phyloP scores from a whole-genome alignment of 2,888 invertebrate species.

The Bursaphelenchus okinawaensis region DNA sequence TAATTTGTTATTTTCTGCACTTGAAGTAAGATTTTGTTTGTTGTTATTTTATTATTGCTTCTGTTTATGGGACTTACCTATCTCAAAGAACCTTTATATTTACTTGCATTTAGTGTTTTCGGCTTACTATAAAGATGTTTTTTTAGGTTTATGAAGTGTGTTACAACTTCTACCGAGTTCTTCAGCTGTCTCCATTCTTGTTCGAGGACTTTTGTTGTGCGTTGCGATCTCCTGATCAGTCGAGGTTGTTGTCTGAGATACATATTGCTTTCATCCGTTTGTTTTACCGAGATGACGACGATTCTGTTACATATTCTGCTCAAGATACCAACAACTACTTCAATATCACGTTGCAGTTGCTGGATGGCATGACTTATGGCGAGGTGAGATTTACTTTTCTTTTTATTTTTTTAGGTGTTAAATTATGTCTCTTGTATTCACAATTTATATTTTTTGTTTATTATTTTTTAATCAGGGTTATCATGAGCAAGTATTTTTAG shows the following conservation, averaged over 20 bases:
- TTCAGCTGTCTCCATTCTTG: constrained; percentile 83
- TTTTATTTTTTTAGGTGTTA: constrained; percentile 15
- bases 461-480: background rate
- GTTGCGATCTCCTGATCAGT: constrained; percentile 77
- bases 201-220: constrained; percentile 96
- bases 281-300: constrained; percentile 79
- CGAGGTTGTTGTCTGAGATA: constrained; percentile 75
- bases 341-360: constrained; percentile 82
- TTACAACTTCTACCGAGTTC: constrained; percentile 76
- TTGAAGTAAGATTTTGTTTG: constrained; percentile 19
- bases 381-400: constrained; percentile 68
- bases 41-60: background rate
- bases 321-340: constrained; percentile 94
- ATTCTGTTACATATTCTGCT: constrained; percentile 74
- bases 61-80: background rate
- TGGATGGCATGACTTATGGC: constrained; percentile 93
- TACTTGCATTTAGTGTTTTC: too few relatives aligned
- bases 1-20: constrained; percentile 20
- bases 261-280: constrained; percentile 89
- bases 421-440: background rate
- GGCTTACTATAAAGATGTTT: background rate
- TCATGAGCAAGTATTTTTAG: constrained; percentile 20
- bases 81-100: too few relatives aligned
- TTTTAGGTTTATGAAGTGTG: constrained; percentile 80
- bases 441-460: constrained; percentile 1